A percentile compares a stretch with the other conserved stretches of the same genome.
Evolutionary conservation across 53 echinoderm and acorn worm species (phyloP).

Genomic region (Stichopus horrens): DNA sequence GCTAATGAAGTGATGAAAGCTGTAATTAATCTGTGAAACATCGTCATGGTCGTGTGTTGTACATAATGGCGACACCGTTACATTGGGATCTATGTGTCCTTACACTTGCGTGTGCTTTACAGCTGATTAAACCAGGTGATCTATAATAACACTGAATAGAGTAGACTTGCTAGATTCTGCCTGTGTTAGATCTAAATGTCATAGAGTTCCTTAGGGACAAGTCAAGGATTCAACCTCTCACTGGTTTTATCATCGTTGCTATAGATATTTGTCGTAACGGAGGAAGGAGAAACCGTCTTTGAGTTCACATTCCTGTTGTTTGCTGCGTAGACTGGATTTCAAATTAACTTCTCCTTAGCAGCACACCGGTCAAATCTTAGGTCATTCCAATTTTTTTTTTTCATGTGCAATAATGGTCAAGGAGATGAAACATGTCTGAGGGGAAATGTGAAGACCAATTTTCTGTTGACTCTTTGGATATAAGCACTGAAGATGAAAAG

Average conservation of each 20-base stretch:
- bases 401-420: constrained; percentile 11
- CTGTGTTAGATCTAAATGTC: not conserved
- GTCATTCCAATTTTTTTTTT: not conserved
- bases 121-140: not conserved
- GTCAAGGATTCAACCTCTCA: not conserved
- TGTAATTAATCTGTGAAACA: no score
- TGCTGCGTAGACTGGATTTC: not conserved
- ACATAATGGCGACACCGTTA: no score
- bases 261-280: not conserved
- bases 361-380: not conserved
- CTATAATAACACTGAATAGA: not conserved
- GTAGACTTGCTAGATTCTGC: not conserved
- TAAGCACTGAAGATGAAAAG: constrained; percentile 11
- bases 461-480: constrained; percentile 7
- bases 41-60: no score
- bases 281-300: not conserved
- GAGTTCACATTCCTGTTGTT: not conserved
- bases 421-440: not conserved
- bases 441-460: constrained; percentile 11
- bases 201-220: not conserved
- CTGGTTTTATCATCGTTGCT: not conserved
- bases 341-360: not conserved
- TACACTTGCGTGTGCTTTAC: not conserved
- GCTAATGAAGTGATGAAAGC: no score
- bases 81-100: no score